These are phyloP conservation scores for Taenioides sp. DNA, from an alignment of 2,797 vertebrate species.

Conservation along the genomic window DNA sequence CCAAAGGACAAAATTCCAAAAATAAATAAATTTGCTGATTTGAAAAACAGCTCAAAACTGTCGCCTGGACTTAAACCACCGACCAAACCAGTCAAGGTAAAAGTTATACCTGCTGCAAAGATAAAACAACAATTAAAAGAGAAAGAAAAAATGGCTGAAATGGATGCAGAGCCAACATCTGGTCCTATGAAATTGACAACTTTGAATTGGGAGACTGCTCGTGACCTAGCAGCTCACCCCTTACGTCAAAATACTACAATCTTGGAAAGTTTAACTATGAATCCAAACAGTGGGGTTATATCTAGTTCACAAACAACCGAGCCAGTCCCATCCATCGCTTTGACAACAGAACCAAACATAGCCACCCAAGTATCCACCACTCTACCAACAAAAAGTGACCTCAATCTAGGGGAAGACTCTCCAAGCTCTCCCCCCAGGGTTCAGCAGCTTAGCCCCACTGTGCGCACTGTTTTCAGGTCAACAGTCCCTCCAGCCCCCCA, in stretches of 20 bases:
- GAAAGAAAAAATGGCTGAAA: slow-evolving; percentile 33
- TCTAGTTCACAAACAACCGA: slow-evolving; percentile 57
- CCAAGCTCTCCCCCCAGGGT: slow-evolving; percentile 7
- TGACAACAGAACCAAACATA: slow-evolving; percentile 56
- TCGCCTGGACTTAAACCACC: slow-evolving; percentile 20
- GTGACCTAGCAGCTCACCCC: slow-evolving; percentile 20
- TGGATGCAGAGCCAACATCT: slow-evolving; percentile 34
- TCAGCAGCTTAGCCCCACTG: slow-evolving; percentile 27
- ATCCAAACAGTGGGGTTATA: slow-evolving; percentile 43
- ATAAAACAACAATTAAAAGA: slow-evolving; percentile 39
- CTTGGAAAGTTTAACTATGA: slow-evolving; percentile 25
- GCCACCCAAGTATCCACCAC: slow-evolving; percentile 38
- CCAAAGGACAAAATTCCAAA: slow-evolving; percentile 25
- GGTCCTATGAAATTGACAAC: slow-evolving; percentile 18
- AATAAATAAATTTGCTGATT: slow-evolving; percentile 12
- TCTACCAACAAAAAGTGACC: slow-evolving; percentile 16
- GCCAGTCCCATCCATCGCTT: slow-evolving; percentile 37
- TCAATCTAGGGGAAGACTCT: slow-evolving; percentile 20
- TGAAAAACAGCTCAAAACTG: slow-evolving; percentile 24
- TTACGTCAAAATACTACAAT: slow-evolving; percentile 15
- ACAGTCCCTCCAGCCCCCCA: slow-evolving; percentile 19
- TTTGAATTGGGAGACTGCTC: slow-evolving; percentile 42
- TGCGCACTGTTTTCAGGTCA: slow-evolving; percentile 38
- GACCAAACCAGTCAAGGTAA: slow-evolving; percentile 32
- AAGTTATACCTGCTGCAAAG: slow-evolving; percentile 34